These are phyloP conservation scores for Chrosomus eos DNA, from an alignment of 2,797 vertebrate genomes.

Conservation along the genomic window DNA sequence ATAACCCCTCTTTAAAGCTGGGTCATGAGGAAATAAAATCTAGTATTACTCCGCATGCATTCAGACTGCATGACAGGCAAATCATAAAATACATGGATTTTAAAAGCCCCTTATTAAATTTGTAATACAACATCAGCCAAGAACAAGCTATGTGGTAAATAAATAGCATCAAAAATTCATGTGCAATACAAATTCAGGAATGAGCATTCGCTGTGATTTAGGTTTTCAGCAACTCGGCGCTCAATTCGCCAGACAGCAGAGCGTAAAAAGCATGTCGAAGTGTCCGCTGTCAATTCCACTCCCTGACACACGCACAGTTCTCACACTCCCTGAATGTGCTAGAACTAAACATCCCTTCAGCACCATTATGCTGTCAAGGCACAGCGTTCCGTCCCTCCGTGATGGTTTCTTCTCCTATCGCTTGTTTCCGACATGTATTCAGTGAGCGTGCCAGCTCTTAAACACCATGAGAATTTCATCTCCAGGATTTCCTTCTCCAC, in stretches of 20 bases:
- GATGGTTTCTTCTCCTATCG: slow-evolving; percentile 16
- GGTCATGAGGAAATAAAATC: slow-evolving; percentile 18
- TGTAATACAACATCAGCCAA: slow-evolving; percentile 44
- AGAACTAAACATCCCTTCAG: slow-evolving; percentile 37
- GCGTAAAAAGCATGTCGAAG: slow-evolving; percentile 8
- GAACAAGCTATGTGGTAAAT: slow-evolving; percentile 36
- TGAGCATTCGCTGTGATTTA: slow-evolving; percentile 17
- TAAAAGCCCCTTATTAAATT: slow-evolving; percentile 48
- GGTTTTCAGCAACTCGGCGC: slow-evolving; percentile 14
- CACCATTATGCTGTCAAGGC: slow-evolving; percentile 45
- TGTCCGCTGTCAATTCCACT: slow-evolving; percentile 25
- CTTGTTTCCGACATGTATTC: slow-evolving; percentile 6
- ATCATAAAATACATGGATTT: slow-evolving; percentile 41
- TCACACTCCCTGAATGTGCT: slow-evolving; percentile 19
- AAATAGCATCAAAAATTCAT: slow-evolving; percentile 50
- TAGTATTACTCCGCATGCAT: background rate
- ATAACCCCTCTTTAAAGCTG: slow-evolving; percentile 27
- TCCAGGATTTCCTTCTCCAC: slow-evolving; percentile 17
- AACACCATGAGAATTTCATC: slow-evolving; percentile 27
- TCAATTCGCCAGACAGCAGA: slow-evolving; percentile 13
- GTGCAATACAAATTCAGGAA: slow-evolving; percentile 11
- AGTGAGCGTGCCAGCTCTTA: background rate
- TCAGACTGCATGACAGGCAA: background rate
- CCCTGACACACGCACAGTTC: background rate
- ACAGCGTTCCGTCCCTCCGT: background rate